Base-by-base conservation (phyloP, 1,140 invertebrate species). In the Drosophila ogumai region DNA sequence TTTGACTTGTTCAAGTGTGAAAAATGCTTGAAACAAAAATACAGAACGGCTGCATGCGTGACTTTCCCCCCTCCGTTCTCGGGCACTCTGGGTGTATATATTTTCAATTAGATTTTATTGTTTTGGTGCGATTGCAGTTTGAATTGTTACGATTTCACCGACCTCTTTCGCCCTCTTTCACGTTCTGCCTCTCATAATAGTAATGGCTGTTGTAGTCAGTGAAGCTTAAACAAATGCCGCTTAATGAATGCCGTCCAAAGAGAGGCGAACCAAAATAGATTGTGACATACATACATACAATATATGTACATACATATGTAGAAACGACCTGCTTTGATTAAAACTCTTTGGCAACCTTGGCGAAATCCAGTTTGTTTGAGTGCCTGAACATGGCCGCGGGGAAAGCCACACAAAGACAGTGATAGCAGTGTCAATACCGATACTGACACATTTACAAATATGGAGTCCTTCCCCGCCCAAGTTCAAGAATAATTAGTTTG, bases 401-500 rank as follows among this genome's bases (percentile, higher is more conserved):
- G 52, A 64, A 81, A 49, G 43, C 36, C 49, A 38, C 47, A 74
- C 50, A 74, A 38, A 38, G 52, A 9, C 52, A 38, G 17, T 38
- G 50, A 54, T 54, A 54, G 32, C 32, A 19, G 22, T 22, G 32
- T 36, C 50, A 15, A 54, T 54, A n/a, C 32, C 17, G 17, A 38
- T 25, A n/a, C 34, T 38, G 32, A 58, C 54, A 40, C 50, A 52
- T 13, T 54, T 17, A 44, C 43, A 50, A n/a, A 44, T 31, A 71
- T 19, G 25, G 32, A 54, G 17, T 32, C 50, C 22, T 49, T 41
- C 49, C 41, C 28, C 28, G n/a, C 59, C 69, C 72, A 74, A 86
- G 81, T 81, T 90, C 86, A 80, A 78, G 90, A 82, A 81, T 90
- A 90, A 87, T 87, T 87, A 91, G 87, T 91, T 91, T 91, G 80